Evolutionary conservation across 2,888 invertebrate species (phyloP), one percentile per base, ranked within the genome.

Genomic region (Rapana venosa): DNA sequence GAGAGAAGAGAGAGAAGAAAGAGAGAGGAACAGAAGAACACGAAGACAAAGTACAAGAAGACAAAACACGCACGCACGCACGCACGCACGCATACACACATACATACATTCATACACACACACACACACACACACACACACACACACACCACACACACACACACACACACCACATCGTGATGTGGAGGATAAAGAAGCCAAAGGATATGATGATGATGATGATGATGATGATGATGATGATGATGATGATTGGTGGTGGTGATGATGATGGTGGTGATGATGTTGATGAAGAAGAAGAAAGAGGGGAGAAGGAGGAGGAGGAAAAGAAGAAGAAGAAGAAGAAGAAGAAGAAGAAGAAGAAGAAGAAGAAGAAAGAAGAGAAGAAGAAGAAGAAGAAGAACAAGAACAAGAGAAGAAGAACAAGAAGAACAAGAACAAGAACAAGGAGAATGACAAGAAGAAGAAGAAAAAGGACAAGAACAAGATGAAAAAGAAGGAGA

Each of bases 1-100:
- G 35, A 79, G 79, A 79, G 35, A n/a, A 35, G 35, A 35, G 74
- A 35, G 79, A 79, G 79, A 35, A 11, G 35, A 35, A 8, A 35
- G 83, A 83, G 36, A 47, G 83, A 83, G 83, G 26, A 47, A 83
- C 47, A 32, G 83, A 83, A 30, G 77, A 30, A n/a, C 17, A 77
- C 17, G 11, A n/a, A 77, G 77, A 77, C 17, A 77, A n/a, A 77
- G 77, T 32, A 79, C 32, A 26, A 74, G 74, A 74, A 26, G n/a
- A 79, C 35, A 79, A 79, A 6, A 79, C 35, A 79, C 35, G 32
- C 35, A 79, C 32, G 32, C 35, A 81, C 36, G 36, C 1, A 36
- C 8, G 36, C 15, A 81, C 15, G 13, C 22, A 36, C n/a, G n/a
- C 36, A 36, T 0, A 36, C 36, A 81, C 4, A 81, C 36, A 81